Evolutionary conservation across 2,888 invertebrate genomes (phyloP), one percentile per base, ranked within the genome.

Genomic region (Cephus runcator): DNA sequence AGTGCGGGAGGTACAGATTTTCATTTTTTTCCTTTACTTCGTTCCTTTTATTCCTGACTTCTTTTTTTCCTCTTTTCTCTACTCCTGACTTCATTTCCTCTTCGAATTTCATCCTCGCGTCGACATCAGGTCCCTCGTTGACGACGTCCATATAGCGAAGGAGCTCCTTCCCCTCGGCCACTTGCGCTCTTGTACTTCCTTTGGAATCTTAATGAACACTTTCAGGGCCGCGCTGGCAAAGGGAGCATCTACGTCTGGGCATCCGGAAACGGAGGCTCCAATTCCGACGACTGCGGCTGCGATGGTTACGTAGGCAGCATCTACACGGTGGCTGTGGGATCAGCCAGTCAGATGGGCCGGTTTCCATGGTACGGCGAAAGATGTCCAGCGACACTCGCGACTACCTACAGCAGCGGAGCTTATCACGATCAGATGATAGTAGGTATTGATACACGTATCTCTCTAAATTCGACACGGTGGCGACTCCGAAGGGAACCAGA

Each of bases 181-280:
- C 34, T 15, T 40, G 31, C n/a, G 31, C 73, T 69, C 69, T 76
- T 36, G 12, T 69, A 56, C 71, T 74, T 30, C 34, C 34, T 30
- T 74, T 73, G 36, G 71, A 35, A 4, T 33, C 11, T 76, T 69
- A 34, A 68, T 31, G 75, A 77, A 76, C 78, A 81, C 84, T 83
- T 87, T 76, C 86, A 95, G 95, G 95, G 95, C n/a, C 93, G 98
- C 4, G 92, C 92, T 11, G 98, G 98, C 0, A 95, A 94, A 90
- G 98, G 98, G 0, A 93, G 94, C 15, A 96, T 98, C 83, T 98
- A 96, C 91, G 96, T 98, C 0, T 98, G 98, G 97, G 98, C 98
- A 0, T 96, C 97, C 36, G 98, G 98, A 3, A 98, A 98, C 88
- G 98, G 98, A 0, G 98, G 98, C 6, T 93, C 94, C 12, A 93